Conservation (phyloP, 2,797 vertebrate genomes). For the Mormyrops attenuatus region DNA sequence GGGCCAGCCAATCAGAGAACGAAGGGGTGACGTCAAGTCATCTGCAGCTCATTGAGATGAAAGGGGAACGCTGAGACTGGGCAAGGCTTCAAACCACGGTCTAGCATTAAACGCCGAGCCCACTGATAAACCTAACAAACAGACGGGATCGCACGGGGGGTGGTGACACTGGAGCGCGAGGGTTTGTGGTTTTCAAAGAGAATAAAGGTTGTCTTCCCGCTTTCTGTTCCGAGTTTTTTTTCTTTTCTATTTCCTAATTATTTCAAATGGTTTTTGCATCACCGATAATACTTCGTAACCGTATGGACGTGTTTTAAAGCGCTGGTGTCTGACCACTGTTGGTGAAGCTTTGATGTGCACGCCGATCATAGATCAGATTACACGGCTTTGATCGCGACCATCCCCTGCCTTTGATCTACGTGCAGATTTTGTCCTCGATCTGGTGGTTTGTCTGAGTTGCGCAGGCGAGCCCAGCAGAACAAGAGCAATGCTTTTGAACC, state of each 20-base stretch:
- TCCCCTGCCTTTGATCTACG: constrained; percentile 81
- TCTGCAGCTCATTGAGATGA: constrained; percentile 71
- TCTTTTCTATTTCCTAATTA: neutral
- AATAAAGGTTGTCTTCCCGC: constrained; percentile 17
- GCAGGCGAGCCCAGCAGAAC: constrained; percentile 45
- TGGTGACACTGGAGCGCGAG: neutral
- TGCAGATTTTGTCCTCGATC: constrained; percentile 63
- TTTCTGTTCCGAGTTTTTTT: neutral
- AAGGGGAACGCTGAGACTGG: constrained; percentile 69
- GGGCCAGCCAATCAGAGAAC: constrained; percentile 64
- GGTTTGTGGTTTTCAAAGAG: constrained; percentile 13
- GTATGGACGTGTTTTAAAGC: constrained; percentile 24
- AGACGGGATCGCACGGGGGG: constrained; percentile 18
- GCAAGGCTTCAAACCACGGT: constrained; percentile 57
- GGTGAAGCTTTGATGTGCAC: constrained; percentile 68
- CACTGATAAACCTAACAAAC: constrained; percentile 29
- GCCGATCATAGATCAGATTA: constrained; percentile 79
- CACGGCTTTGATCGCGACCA: constrained; percentile 65
- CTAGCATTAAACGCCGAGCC: constrained; percentile 30
- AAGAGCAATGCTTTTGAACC: constrained; percentile 50
- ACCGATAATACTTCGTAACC: constrained; percentile 22
- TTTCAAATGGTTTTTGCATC: constrained; percentile 14
- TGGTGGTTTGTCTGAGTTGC: constrained; percentile 63
- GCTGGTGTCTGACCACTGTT: constrained; percentile 27
- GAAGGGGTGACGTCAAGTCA: constrained; percentile 72